Conservation (phyloP, 2,113 vertebrate species). For the Leptodactylus fuscus region DNA sequence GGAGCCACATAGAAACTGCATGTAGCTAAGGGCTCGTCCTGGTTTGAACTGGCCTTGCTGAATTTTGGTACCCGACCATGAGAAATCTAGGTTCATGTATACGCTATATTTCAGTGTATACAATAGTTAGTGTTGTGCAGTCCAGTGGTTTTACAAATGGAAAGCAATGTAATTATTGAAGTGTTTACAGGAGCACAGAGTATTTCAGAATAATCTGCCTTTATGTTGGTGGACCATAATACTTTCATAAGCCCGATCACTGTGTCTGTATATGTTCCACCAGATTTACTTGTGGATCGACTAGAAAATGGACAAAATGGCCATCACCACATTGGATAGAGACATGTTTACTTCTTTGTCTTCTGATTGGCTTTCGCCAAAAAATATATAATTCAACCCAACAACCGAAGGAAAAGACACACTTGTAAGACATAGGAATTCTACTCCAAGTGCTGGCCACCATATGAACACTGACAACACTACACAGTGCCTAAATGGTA, state of each 20-base stretch:
- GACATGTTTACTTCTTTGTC: not conserved
- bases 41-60: not conserved
- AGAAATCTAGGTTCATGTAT: no score
- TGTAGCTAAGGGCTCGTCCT: not conserved
- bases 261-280: no score
- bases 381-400: no score
- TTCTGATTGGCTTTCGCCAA: no score
- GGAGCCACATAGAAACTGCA: not conserved
- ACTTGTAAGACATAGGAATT: no score
- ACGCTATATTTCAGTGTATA: no score
- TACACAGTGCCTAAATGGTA: not conserved
- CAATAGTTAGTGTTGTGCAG: no score
- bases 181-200: no score
- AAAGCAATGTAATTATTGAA: not conserved
- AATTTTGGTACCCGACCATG: not conserved
- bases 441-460: no score
- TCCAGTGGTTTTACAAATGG: not conserved
- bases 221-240: not conserved
- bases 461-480: no score
- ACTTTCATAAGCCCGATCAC: not conserved
- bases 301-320: not conserved
- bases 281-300: no score
- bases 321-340: not conserved
- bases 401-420: no score
- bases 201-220: not conserved